Evolutionary conservation across 2,888 invertebrate genomes (phyloP).

Genomic region (Apodemia hepburni): DNA sequence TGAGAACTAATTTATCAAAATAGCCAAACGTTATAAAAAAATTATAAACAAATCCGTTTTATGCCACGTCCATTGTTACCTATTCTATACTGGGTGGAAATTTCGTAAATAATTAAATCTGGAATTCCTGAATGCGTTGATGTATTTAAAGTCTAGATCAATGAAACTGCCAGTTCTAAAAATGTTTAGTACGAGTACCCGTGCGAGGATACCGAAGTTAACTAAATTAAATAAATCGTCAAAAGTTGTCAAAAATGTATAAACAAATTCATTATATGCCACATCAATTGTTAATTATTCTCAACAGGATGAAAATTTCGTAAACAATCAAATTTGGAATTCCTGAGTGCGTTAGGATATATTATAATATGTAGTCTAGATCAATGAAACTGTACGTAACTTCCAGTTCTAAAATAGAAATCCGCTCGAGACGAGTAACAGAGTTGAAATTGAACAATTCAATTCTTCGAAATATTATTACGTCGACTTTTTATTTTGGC

Average conservation of each 20-base stretch:
- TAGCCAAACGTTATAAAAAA: neutral
- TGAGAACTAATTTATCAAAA: too few species aligned
- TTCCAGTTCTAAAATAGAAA: conserved; percentile 1
- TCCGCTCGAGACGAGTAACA: neutral
- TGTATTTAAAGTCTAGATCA: too few species aligned
- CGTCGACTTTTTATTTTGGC: neutral
- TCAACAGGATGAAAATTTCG: neutral
- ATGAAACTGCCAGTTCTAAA: too few species aligned
- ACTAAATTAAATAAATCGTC: too few species aligned
- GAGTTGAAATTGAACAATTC: neutral
- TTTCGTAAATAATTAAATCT: conserved; percentile 6
- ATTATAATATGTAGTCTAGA: conserved; percentile 3
- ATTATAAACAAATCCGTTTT: too few species aligned
- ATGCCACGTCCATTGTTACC: too few species aligned
- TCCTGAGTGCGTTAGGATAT: neutral
- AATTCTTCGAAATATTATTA: neutral
- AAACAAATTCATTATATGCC: too few species aligned
- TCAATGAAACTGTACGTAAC: conserved; percentile 3
- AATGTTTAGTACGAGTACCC: too few species aligned
- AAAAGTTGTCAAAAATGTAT: neutral
- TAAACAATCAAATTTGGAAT: conserved; percentile 4
- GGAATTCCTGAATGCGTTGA: neutral
- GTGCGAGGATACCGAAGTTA: too few species aligned
- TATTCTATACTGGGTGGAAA: neutral
- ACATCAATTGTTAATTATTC: neutral